Conservation (phyloP, 2,113 vertebrate genomes). For the Cromileptes altivelis region DNA sequence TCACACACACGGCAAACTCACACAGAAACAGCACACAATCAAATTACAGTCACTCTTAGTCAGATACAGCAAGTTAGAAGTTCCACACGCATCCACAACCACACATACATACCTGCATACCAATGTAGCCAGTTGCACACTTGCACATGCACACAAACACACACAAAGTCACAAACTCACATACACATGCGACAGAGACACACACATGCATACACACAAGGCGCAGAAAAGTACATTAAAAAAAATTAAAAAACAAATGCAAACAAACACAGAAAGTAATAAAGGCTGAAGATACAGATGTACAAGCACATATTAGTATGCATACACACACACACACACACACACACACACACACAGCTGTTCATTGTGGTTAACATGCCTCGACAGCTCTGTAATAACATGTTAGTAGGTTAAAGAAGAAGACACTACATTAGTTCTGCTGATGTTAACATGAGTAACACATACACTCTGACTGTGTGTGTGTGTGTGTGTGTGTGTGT, state of each 20-base stretch:
- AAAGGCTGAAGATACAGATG: neutral
- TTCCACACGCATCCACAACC: neutral
- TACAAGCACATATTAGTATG: neutral
- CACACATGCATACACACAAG: neutral
- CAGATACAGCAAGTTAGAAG: slow-evolving; percentile 4
- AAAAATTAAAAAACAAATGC: neutral
- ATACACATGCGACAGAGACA: neutral
- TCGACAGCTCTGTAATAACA: slow-evolving; percentile 59
- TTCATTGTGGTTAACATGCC: slow-evolving; percentile 32
- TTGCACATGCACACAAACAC: neutral
- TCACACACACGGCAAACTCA: slow-evolving; percentile 1
- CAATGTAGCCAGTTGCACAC: slow-evolving; percentile 12
- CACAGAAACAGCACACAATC: neutral
- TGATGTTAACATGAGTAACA: slow-evolving; percentile 51
- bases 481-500: slow-evolving; percentile 19
- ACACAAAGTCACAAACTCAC: neutral
- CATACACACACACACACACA: slow-evolving; percentile 5
- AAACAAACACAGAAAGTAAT: slow-evolving; percentile 23
- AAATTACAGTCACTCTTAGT: slow-evolving; percentile 21
- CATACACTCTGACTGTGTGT: slow-evolving; percentile 1
- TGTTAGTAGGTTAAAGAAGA: slow-evolving; percentile 37
- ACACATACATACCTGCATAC: slow-evolving; percentile 39
- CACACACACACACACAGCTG: slow-evolving; percentile 19
- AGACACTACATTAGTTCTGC: slow-evolving; percentile 38
- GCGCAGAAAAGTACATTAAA: neutral